Evolutionary conservation across 2,113 vertebrate genomes (phyloP), one percentile per base, ranked within the genome.

Genomic region (Jacana jacana): DNA sequence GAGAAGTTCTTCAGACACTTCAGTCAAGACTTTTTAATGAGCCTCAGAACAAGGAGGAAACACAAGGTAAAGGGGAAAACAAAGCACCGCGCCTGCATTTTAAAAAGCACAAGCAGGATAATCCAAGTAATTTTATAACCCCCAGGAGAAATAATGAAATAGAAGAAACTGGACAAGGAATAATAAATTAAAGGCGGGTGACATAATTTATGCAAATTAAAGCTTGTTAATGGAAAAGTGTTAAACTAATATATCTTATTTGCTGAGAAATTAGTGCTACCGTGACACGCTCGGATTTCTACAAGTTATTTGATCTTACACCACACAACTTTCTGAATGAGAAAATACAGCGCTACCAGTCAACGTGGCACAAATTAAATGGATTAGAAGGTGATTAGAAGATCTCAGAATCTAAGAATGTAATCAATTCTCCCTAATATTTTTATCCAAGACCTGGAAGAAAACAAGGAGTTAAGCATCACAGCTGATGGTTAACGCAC

Each of bases 151-250:
- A 91, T 9, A 89, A 85, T 61, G 84, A 86, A 91, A 84, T 20
- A 86, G 48, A 89, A 22, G 86, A 89, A 89, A 92, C 39, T 1
- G 13, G 90, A 92, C 57, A 51, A 81, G 92, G 70, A 68, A 85
- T 76, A 91, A 91, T 91, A 91, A 94, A 96, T 91, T 91, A 94
- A 87, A 76, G 68, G 57, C 68, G 42, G 35, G 52, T 52, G 81
- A 79, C 81, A 87, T 93, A 89, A 95, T 93, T 92, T 92, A 93
- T 87, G 91, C 69, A 93, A 95, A 97, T 93, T 71, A 89, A 81
- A 81, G 84, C 86, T 89, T 71, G 81, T 89, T 92, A 95, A 95
- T 92, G 78, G 87, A 58, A 76, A 93, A 93, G 35, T 85, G 93
- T 91, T 92, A 68, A 94, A 78, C 72, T 79, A 91, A 93, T 81